These are phyloP conservation scores for Meloidogyne hapla DNA, from an alignment of 1,140 invertebrate species.

Conservation along the genomic window DNA sequence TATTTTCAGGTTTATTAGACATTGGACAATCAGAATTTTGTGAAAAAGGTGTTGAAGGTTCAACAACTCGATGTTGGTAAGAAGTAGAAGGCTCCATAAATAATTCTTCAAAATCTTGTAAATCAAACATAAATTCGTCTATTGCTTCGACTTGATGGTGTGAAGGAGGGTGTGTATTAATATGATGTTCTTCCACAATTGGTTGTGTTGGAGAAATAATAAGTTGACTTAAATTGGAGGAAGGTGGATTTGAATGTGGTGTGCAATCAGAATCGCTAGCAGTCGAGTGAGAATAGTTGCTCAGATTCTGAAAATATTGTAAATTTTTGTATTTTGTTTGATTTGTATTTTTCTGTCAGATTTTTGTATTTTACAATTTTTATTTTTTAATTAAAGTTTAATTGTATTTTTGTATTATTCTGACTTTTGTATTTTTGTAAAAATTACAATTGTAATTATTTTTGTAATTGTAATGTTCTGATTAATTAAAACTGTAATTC, in stretches of 20 bases:
- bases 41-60: constrained; percentile 9
- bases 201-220: background rate
- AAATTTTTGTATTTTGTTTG: too few species aligned
- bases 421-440: background rate
- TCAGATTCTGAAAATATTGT: background rate
- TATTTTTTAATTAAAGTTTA: background rate
- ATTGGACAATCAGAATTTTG: constrained; percentile 10
- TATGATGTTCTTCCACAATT: background rate
- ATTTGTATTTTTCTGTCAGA: background rate
- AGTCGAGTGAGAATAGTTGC: background rate
- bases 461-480: too few species aligned
- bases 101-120: constrained; percentile 39
- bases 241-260: background rate
- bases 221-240: background rate
- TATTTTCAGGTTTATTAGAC: background rate
- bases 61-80: background rate
- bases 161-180: background rate
- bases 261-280: constrained; percentile 1
- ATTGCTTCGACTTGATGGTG: background rate
- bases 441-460: too few species aligned
- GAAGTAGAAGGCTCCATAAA: constrained; percentile 18
- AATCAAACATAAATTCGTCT: constrained; percentile 25
- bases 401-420: background rate
- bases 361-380: background rate
- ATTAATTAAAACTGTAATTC: too few species aligned